These are phyloP conservation scores for Polyommatus icarus DNA, from an alignment of 2,888 invertebrate genomes.

Conservation along the genomic window DNA sequence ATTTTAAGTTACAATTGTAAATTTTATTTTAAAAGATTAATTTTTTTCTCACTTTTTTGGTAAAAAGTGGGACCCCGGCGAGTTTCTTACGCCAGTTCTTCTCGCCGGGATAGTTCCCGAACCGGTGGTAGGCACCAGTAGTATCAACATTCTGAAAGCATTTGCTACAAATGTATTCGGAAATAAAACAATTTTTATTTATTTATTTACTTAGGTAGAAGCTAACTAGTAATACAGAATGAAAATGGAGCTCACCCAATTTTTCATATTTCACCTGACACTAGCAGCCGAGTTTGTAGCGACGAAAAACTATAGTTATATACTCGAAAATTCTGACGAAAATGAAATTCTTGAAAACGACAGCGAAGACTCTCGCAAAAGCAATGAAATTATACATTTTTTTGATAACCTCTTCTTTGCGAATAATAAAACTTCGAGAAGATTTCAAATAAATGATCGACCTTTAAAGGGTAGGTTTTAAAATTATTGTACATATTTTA, in stretches of 20 bases:
- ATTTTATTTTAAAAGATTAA: no score
- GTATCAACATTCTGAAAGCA: no score
- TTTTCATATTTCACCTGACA: background rate
- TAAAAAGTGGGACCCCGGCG: no score
- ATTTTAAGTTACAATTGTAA: no score
- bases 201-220: no score
- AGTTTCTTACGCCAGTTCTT: no score
- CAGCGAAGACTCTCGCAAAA: background rate
- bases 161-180: no score
- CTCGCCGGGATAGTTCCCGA: no score
- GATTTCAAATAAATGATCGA: constrained; percentile 6
- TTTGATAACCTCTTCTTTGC: background rate
- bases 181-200: no score
- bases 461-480: background rate
- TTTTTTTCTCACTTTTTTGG: no score
- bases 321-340: background rate
- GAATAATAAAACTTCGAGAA: background rate
- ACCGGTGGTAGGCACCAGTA: no score
- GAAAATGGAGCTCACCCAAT: background rate
- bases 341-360: background rate
- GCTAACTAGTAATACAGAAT: background rate
- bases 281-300: background rate
- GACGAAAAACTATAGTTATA: background rate
- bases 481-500: background rate
- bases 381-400: background rate